phyloP scores from a whole-genome alignment of 2,113 vertebrate species.

The Trichechus manatus region DNA sequence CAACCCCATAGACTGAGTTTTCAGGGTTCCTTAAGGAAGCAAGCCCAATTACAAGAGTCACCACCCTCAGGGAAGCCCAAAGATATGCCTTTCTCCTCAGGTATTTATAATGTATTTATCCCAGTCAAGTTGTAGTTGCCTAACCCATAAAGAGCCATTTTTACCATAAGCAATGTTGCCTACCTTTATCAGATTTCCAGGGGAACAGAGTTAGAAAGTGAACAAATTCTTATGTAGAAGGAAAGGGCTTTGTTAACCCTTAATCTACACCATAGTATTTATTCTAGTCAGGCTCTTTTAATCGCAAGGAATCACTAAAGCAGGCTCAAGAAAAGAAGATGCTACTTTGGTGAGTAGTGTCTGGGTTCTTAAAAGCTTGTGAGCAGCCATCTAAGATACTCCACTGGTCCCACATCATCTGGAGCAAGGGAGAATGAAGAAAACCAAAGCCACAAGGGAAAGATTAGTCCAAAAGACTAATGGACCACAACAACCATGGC shows the following conservation, averaged over 20 bases:
- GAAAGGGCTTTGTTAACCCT: neutral
- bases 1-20: neutral
- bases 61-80: neutral
- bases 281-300: neutral
- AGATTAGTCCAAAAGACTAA: too few species aligned
- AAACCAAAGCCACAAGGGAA: too few species aligned
- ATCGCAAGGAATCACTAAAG: constrained; percentile 17
- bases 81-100: neutral
- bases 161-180: neutral
- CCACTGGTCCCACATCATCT: too few species aligned
- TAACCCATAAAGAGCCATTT: neutral
- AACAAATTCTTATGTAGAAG: neutral
- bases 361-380: too few species aligned
- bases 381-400: too few species aligned
- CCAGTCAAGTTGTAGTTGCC: neutral
- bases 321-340: neutral
- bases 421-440: too few species aligned
- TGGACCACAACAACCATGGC: too few species aligned
- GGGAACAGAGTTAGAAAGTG: neutral
- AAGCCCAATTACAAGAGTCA: neutral
- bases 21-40: neutral
- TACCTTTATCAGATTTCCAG: neutral
- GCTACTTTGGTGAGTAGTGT: too few species aligned
- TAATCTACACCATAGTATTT: neutral
- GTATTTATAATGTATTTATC: neutral